Base-by-base conservation (phyloP, 2,797 vertebrate species). In the Nyctalus aviator region DNA sequence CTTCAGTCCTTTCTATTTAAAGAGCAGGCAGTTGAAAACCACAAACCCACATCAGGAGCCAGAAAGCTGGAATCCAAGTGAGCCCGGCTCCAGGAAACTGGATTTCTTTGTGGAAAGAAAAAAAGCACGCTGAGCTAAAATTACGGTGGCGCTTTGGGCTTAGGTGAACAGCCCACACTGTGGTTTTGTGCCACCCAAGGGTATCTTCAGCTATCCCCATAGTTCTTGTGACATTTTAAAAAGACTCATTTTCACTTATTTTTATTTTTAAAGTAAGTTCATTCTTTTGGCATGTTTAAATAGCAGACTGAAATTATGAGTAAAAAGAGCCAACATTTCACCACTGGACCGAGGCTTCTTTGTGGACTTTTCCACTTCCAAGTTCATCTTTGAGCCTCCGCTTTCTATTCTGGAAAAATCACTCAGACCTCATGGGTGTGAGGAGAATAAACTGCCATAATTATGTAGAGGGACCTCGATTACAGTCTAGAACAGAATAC, bases 1-100 rank as follows among this genome's bases (percentile, higher is more conserved):
- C 71, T 89, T 88, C 62, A 59, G 82, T 57, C 44, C 73, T 84
- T 87, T 64, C 71, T 88, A 30, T 66, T 90, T 81, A 83, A 94
- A 92, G 25, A 41, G 27, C 30, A 89, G 32, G 71, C 89, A 69
- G 50, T 72, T 95, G 84, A 94, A 93, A 97, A 94, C 95, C 93
- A 72, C 90, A 92, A 94, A 81, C 35, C 86, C 76, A 50, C 23
- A 62, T 35, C 35, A 73, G 64, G 48, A 96, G 83, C 79, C 93
- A 94, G 81, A 94, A 76, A 90, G 44, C 41, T 90, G 75, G 71
- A 94, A 84, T 94, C 81, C 50, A 94, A 53, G n/a, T 88, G 37
- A 84, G 94, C 68, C 73, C 32, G 59, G n/a, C 57, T 95, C 82
- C 88, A 94, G 71, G 57, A 96, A 95, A 53, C 77, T 68, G 53